Base-by-base conservation (phyloP, 2,797 vertebrate genomes). In the Mionectes olivaceus region DNA sequence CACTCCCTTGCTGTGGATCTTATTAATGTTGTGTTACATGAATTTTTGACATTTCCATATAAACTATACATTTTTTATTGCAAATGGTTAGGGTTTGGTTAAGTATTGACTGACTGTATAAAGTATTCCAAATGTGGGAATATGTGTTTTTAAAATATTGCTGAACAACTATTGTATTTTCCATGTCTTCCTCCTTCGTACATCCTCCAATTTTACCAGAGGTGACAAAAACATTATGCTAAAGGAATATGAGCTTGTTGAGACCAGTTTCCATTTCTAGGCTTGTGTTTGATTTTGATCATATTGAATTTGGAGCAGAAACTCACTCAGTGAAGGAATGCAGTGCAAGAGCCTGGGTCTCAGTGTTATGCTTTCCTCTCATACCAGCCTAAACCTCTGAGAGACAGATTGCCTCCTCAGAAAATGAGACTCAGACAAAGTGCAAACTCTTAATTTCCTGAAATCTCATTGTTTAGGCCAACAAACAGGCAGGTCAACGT, bases 401-500 rank as follows among this genome's bases (percentile, higher is more conserved):
- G 88, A 49, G 7, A 74, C 47, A 73, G 53, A 73, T 75, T 47
- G 10, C 23, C 27, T 39, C 67, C 44, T 70, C 70, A 0, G 5
- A 82, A 93, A 92, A 74, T 0, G 1, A 74, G 87, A 35, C 37
- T 67, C 0, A 0, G 50, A 55, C 74, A 76, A 70, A 92, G 56
- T 74, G 78, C 71, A 79, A 80, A 77, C 53, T 16, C 83, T 81
- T 93, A 5, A 82, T 95, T 94, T 95, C 89, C 95, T 93, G 81
- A 90, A 90, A 73, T 79, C 83, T 87, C 24, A 0, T 90, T 89
- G 92, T 95, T 95, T 89, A 84, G 87, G 52, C 87, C 87, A 90
- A 92, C 92, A 95, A 95, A 96, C 96, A 94, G 17, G 87, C 78
- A 87, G 96, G 95, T 96, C 91, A 96, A 28, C 0, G 0, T 61